Base-by-base conservation (phyloP, 2,113 vertebrate species). In the Alaudala cheleensis region DNA sequence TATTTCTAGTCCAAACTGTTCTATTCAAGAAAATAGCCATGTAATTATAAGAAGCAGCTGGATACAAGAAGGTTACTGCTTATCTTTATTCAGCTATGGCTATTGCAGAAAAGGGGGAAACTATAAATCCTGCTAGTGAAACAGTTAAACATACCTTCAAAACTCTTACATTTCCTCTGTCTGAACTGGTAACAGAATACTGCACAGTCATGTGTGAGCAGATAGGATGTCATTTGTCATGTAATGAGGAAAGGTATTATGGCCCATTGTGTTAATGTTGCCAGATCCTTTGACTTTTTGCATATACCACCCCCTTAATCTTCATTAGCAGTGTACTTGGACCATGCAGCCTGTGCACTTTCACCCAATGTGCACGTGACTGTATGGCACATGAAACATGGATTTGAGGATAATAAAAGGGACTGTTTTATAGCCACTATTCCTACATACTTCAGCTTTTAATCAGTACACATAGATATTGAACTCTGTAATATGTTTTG, bases 331-430 rank as follows among this genome's bases (percentile, higher is more conserved):
- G 13, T 9, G 34, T 31, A 10, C 17, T 62, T 4, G 5, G 57
- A 26, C 29, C 25, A 4, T 14, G 61, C 29, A 78, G 14, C 12
- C 23, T 53, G 24, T 11, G 18, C 6, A 1, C 47, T 58, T 81
- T 39, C 44, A 24, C 0, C 0, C 34, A 51, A 44, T 25, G 33
- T 40, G 12, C 12, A 39, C 29, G 3, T 24, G 29, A 28, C 12
- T 2, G 1, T n/a, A 12, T 19, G 25, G 34, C 37, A 39, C 25
- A 10, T 15, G 21, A 56, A 69, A 50, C 65, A 25, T 0, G 6
- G 45, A 61, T 72, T 49, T 85, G 49, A 64, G 21, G 5, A 65
- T 56, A 78, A 14, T 14, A 33, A 45, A 9, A 51, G 7, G 33
- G 20, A 23, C 18, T 3, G 16, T 29, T 26, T 74, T 50, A 15